A percentile compares a stretch with the other conserved stretches of the same genome.
Conservation (phyloP, 2,888 invertebrate genomes). For the Eristalis pertinax region DNA sequence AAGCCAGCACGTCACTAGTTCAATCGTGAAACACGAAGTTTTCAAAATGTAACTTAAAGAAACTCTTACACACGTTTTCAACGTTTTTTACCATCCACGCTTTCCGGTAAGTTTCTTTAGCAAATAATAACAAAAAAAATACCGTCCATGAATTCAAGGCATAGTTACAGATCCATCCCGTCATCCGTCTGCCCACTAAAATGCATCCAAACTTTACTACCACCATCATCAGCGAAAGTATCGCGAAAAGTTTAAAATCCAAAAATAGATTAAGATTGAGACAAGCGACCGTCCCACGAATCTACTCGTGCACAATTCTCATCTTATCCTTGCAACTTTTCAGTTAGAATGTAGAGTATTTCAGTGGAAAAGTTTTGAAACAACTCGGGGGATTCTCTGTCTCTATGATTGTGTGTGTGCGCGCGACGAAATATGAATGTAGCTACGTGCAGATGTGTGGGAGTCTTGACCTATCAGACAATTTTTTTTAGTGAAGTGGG, state of each 20-base stretch:
- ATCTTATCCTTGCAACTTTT: slow-evolving; percentile 37
- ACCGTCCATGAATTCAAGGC: background rate
- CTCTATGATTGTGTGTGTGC: slow-evolving; percentile 7
- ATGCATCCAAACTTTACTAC: slow-evolving; percentile 18
- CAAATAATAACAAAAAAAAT: background rate
- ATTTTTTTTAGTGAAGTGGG: slow-evolving; percentile 53
- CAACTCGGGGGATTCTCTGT: slow-evolving; percentile 19
- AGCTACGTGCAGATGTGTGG: background rate
- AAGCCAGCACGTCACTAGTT: background rate
- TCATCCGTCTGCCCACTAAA: background rate
- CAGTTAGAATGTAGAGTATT: slow-evolving; percentile 50
- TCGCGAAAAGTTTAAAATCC: slow-evolving; percentile 33
- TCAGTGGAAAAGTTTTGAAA: slow-evolving; percentile 39
- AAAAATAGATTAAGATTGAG: slow-evolving; percentile 30
- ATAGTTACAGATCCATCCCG: background rate
- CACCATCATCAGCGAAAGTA: slow-evolving; percentile 7
- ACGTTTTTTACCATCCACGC: background rate
- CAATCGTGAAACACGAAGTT: background rate
- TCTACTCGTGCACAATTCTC: slow-evolving; percentile 8
- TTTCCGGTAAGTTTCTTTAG: background rate
- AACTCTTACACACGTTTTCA: background rate
- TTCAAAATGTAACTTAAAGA: background rate
- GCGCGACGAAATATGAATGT: background rate
- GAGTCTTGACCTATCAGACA: slow-evolving; percentile 64
- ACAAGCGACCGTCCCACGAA: slow-evolving; percentile 15